Base-by-base conservation (phyloP, 35 echinoderm and acorn worm genomes). In the Heliocidaris erythrogramma region DNA sequence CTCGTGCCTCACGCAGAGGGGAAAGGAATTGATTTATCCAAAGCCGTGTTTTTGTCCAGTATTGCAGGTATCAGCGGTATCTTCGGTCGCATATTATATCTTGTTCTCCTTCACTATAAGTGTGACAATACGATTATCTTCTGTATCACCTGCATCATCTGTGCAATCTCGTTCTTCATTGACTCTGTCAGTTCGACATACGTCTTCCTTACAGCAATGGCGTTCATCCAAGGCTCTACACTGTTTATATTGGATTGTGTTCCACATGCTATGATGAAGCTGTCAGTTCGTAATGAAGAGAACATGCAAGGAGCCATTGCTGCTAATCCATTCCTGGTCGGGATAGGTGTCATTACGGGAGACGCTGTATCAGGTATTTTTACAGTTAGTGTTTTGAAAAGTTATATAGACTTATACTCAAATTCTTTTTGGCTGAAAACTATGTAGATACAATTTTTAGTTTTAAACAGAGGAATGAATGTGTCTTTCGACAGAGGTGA, bases 21-120 rank as follows among this genome's bases (percentile, higher is more conserved):
- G 12, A 13, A 18, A 16, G 91, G 91, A 24, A 92, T 92, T 59
- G 18, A 49, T 9, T 48, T 9, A 49, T 92, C 91, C 10, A 32
- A 59, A 27, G 91, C 91, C 8, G 91, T 92, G 16, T 92, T 59
- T 59, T 29, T 92, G 13, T 92, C 49, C 29, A 92, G 13, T 59
- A 92, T 92, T 13, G 91, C 91, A 2, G 91, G 91, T 49, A 59
- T 92, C 21, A 92, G 91, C 91, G 91, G 91, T 48, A 92, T 59
- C 13, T 92, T 92, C 13, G 91, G 91, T 12, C 47, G 49, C n/a
- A 52, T 92, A 16, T 30, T 92, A 11, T 92, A 50, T 42, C 29
- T 92, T 13, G 48, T 92, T 11, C 49, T 92, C 11, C n/a, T 92
- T 5, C 91, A 30, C 91, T 92, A 24, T 49, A 30, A 92, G 8